A percentile compares a stretch with the other conserved stretches of the same genome.
Conservation (phyloP, 2,888 invertebrate species). For the Drosophila merina region DNA sequence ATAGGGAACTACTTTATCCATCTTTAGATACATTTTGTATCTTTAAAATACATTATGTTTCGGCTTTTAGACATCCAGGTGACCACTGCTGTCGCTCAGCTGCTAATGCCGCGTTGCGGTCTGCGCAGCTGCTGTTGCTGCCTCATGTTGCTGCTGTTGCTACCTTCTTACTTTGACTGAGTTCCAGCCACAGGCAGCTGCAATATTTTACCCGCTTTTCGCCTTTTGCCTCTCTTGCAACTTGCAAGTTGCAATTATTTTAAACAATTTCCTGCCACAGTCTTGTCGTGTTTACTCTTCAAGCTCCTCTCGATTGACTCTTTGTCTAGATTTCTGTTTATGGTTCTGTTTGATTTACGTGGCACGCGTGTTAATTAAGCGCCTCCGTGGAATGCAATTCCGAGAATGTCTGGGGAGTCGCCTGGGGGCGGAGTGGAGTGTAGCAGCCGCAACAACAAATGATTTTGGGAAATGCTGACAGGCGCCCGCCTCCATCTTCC, state of each 20-base stretch:
- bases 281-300: slow-evolving; percentile 44
- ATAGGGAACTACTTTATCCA: no score
- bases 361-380: slow-evolving; percentile 63
- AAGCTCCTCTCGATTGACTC: slow-evolving; percentile 28
- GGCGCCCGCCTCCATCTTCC: slow-evolving; percentile 11
- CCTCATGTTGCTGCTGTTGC: slow-evolving; percentile 25
- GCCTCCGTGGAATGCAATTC: slow-evolving; percentile 46
- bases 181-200: slow-evolving; percentile 44
- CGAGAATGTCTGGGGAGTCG: not conserved
- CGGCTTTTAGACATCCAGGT: slow-evolving; percentile 3
- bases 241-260: slow-evolving; percentile 65
- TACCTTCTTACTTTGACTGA: slow-evolving; percentile 36
- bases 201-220: slow-evolving; percentile 32
- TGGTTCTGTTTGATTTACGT: slow-evolving; percentile 64
- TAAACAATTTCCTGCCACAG: slow-evolving; percentile 70
- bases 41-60: not conserved
- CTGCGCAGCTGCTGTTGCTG: slow-evolving; percentile 49
- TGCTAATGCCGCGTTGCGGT: slow-evolving; percentile 22
- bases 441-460: slow-evolving; percentile 58
- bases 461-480: slow-evolving; percentile 51
- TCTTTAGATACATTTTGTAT: not conserved
- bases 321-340: slow-evolving; percentile 45
- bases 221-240: slow-evolving; percentile 29
- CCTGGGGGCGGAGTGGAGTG: not conserved
- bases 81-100: slow-evolving; percentile 16